These are phyloP conservation scores for Mystacides longicornis DNA, from an alignment of 2,888 invertebrate genomes.

Conservation along the genomic window DNA sequence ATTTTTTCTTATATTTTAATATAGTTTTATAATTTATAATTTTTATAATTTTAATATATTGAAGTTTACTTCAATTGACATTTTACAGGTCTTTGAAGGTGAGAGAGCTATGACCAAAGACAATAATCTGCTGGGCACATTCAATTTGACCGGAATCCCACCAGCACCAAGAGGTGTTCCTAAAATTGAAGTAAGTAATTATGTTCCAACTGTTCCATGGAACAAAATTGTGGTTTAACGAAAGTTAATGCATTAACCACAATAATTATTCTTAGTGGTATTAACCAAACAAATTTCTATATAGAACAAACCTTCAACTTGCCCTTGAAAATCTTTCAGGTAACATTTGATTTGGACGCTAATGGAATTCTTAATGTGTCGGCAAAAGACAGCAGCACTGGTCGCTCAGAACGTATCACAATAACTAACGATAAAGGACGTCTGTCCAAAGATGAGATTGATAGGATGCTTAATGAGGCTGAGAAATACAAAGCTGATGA, in stretches of 20 bases:
- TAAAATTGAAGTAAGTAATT: constrained; percentile 51
- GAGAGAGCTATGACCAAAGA: constrained; percentile 87
- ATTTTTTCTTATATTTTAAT: too few species aligned
- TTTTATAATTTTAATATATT: too few species aligned
- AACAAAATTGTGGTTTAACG: too few species aligned
- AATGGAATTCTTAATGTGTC: constrained; percentile 81
- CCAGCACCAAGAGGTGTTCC: constrained; percentile 78
- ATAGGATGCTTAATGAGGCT: constrained; percentile 74
- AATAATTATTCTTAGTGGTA: too few species aligned
- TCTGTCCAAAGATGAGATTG: constrained; percentile 78
- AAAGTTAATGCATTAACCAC: too few species aligned
- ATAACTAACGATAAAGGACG: constrained; percentile 84
- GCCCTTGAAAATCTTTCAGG: constrained; percentile 41
- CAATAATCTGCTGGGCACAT: constrained; percentile 77
- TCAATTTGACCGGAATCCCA: constrained; percentile 74
- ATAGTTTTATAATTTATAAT: too few species aligned
- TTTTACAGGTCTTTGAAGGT: constrained; percentile 65
- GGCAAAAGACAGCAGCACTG: constrained; percentile 72
- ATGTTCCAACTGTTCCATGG: too few species aligned
- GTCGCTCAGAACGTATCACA: constrained; percentile 71
- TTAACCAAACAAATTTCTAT: too few species aligned
- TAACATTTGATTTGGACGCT: constrained; percentile 83
- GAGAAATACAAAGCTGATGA: constrained; percentile 73
- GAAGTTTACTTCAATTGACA: too few species aligned
- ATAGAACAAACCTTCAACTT: too few species aligned